phyloP scores from a whole-genome alignment of 2,797 vertebrate species.

The Hozukius guyotensis region DNA sequence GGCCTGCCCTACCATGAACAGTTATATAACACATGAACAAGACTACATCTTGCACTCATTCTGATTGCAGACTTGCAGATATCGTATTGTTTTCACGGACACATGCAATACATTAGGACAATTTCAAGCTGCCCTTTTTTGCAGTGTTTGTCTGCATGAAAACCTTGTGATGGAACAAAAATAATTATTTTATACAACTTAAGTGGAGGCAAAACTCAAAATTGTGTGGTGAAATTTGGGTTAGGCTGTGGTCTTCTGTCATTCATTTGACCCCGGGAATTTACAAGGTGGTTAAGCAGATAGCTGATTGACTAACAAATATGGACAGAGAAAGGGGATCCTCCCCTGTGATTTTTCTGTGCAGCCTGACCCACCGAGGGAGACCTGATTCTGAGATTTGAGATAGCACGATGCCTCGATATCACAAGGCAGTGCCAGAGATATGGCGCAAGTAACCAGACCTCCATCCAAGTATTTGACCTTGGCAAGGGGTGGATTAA shows the following conservation, averaged over 20 bases:
- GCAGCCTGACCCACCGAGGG: conserved; percentile 32
- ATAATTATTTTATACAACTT: neutral
- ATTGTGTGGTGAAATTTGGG: conserved; percentile 17
- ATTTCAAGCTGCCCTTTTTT: neutral
- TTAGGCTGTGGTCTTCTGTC: conserved; percentile 11
- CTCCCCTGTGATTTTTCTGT: conserved; percentile 49
- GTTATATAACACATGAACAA: neutral
- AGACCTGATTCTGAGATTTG: conserved; percentile 63
- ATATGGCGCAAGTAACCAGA: conserved; percentile 69
- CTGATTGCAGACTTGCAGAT: conserved; percentile 6
- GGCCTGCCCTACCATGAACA: neutral
- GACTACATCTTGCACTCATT: conserved; percentile 10
- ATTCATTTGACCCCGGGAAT: conserved; percentile 33
- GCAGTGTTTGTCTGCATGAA: neutral
- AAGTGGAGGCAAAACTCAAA: conserved; percentile 15
- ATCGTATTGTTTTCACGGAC: conserved; percentile 9
- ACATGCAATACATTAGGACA: conserved; percentile 4
- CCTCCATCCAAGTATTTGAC: conserved; percentile 75
- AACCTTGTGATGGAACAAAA: conserved; percentile 6
- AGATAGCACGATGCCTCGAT: conserved; percentile 71
- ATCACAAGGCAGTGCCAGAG: conserved; percentile 64
- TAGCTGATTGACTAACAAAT: conserved; percentile 63
- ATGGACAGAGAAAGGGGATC: conserved; percentile 59
- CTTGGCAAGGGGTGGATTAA: conserved; percentile 49
- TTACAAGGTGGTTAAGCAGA: conserved; percentile 56